These are phyloP conservation scores for Eulemur rubriventer DNA, from an alignment of 2,797 vertebrate genomes.

Conservation along the genomic window DNA sequence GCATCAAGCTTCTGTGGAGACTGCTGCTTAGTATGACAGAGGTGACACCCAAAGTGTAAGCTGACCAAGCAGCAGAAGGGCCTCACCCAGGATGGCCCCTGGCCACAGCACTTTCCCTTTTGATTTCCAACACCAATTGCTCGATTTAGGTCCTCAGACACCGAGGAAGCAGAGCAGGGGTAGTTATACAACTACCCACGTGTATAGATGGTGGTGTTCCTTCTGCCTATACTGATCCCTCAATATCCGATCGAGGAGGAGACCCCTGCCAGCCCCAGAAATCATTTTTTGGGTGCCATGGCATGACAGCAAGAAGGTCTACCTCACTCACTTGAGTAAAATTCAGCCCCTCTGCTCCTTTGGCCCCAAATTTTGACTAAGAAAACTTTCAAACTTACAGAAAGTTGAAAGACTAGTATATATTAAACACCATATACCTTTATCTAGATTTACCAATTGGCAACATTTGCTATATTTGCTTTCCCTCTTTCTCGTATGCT, in stretches of 20 bases:
- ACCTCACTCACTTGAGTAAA: background rate
- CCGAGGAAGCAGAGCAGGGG: background rate
- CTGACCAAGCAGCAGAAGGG: background rate
- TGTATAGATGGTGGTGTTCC: fast-evolving
- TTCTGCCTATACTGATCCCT: background rate
- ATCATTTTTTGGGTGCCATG: background rate
- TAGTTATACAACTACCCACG: background rate
- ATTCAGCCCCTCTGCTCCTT: background rate
- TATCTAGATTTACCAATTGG: background rate
- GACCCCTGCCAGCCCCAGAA: background rate
- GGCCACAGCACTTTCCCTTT: background rate
- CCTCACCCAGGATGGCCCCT: fast-evolving
- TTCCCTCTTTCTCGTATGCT: background rate
- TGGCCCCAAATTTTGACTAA: background rate
- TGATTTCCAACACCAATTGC: background rate
- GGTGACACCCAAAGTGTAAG: background rate
- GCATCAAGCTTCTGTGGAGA: background rate
- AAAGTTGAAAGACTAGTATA: background rate
- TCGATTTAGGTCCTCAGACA: background rate
- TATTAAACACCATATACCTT: background rate
- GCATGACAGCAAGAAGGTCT: too few relatives aligned
- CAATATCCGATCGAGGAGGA: background rate
- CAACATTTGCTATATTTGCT: background rate
- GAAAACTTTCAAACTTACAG: background rate
- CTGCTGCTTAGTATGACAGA: background rate